Conservation (phyloP, 1,140 invertebrate species). For the Diachasmimorpha longicaudata region DNA sequence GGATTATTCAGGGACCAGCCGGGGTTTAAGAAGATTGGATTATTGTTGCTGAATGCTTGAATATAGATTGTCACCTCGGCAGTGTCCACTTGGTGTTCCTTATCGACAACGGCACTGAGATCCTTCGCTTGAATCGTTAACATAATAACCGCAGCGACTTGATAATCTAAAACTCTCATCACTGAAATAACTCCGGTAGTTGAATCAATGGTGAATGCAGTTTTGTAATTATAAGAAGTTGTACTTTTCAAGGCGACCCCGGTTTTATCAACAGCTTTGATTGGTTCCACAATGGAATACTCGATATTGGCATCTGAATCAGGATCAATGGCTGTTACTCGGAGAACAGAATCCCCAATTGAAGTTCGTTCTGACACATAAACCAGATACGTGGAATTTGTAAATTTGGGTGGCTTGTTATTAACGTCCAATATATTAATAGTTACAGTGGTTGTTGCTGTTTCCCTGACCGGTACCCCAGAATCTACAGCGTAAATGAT, state of each 20-base stretch:
- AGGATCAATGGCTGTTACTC: constrained; percentile 72
- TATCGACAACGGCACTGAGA: constrained; percentile 71
- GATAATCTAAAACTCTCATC: constrained; percentile 75
- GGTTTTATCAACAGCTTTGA: constrained; percentile 76
- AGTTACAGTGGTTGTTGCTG: constrained; percentile 75
- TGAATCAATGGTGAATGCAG: constrained; percentile 74
- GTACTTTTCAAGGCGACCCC: constrained; percentile 72
- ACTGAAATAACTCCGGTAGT: constrained; percentile 74
- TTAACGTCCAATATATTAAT: constrained; percentile 81
- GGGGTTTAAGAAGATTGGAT: constrained; percentile 76
- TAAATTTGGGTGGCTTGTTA: constrained; percentile 81
- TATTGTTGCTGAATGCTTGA: constrained; percentile 79
- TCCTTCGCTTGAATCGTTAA: constrained; percentile 78
- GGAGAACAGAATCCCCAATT: constrained; percentile 69
- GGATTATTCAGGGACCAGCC: constrained; percentile 74
- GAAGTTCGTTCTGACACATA: constrained; percentile 76
- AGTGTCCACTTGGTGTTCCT: constrained; percentile 70
- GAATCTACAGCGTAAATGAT: constrained; percentile 76
- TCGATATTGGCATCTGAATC: constrained; percentile 73
- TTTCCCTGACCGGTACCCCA: constrained; percentile 76
- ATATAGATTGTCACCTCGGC: constrained; percentile 80
- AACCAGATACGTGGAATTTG: constrained; percentile 68
- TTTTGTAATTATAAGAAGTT: constrained; percentile 70
- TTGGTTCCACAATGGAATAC: constrained; percentile 73
- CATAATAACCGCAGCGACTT: constrained; percentile 80